Conservation (phyloP, 2,113 vertebrate species). For the Rousettus leschenaultii region DNA sequence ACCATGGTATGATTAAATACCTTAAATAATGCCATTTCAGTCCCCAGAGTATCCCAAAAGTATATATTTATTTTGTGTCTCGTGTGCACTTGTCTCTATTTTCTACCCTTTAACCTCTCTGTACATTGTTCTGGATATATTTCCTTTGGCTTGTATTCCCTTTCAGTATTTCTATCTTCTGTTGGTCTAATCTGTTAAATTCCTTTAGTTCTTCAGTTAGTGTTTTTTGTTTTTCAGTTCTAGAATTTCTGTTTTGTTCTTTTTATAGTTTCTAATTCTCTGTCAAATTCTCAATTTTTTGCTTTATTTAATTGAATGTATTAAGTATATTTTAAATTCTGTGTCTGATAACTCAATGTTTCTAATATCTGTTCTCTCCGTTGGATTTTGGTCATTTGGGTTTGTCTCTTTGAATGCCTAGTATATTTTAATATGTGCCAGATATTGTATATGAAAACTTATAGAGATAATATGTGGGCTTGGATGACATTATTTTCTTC, state of each 20-base stretch:
- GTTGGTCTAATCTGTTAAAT: not conserved
- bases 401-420: not conserved
- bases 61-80: not conserved
- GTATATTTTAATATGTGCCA: not conserved
- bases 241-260: not conserved
- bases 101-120: not conserved
- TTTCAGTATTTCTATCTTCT: not conserved
- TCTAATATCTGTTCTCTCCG: not conserved
- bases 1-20: not conserved
- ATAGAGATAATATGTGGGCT: not conserved
- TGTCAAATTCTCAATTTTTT: not conserved
- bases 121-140: not conserved
- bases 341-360: not conserved
- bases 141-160: not conserved
- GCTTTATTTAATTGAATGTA: not conserved
- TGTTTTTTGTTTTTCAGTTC: not conserved
- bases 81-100: not conserved
- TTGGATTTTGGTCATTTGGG: not conserved
- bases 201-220: not conserved
- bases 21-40: not conserved
- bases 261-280: not conserved
- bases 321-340: not conserved
- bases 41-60: not conserved
- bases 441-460: not conserved
- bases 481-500: not conserved